A percentile compares a stretch with the other conserved stretches of the same genome.
phyloP scores from a whole-genome alignment of 2,888 invertebrate species.

The Thereva nobilitata region DNA sequence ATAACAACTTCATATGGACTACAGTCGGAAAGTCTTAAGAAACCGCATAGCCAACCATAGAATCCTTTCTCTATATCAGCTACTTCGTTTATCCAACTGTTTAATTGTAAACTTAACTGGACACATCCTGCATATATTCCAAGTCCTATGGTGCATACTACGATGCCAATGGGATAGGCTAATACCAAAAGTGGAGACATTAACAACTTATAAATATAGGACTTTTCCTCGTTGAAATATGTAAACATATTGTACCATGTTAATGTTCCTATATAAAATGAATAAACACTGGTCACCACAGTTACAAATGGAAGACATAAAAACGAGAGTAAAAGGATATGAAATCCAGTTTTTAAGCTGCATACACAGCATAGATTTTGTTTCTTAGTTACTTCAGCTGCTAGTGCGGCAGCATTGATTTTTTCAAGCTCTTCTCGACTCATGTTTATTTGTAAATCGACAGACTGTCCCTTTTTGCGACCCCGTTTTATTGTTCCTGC shows the following conservation, averaged over 20 bases:
- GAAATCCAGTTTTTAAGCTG: constrained; percentile 65
- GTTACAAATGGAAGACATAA: constrained; percentile 70
- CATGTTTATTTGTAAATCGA: constrained; percentile 73
- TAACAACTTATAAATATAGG: constrained; percentile 65
- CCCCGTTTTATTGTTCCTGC: constrained; percentile 72
- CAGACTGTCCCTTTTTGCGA: constrained; percentile 71
- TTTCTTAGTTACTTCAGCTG: constrained; percentile 64
- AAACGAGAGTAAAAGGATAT: constrained; percentile 67
- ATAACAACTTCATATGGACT: constrained; percentile 75
- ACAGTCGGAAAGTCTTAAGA: constrained; percentile 70
- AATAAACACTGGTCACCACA: constrained; percentile 66
- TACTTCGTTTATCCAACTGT: constrained; percentile 72
- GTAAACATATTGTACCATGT: constrained; percentile 78
- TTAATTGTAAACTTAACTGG: constrained; percentile 70
- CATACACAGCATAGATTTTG: constrained; percentile 63
- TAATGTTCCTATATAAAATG: constrained; percentile 74
- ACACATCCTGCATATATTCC: constrained; percentile 70
- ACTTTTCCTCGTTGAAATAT: constrained; percentile 69
- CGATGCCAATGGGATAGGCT: constrained; percentile 71
- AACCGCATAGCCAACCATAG: constrained; percentile 75
- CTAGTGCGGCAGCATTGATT: constrained; percentile 63
- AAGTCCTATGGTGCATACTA: constrained; percentile 67
- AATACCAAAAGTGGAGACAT: constrained; percentile 71
- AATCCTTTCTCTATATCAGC: constrained; percentile 78
- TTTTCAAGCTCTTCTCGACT: constrained; percentile 72